Conservation (phyloP, 2,888 invertebrate genomes). For the Pyrrhosoma nymphula region DNA sequence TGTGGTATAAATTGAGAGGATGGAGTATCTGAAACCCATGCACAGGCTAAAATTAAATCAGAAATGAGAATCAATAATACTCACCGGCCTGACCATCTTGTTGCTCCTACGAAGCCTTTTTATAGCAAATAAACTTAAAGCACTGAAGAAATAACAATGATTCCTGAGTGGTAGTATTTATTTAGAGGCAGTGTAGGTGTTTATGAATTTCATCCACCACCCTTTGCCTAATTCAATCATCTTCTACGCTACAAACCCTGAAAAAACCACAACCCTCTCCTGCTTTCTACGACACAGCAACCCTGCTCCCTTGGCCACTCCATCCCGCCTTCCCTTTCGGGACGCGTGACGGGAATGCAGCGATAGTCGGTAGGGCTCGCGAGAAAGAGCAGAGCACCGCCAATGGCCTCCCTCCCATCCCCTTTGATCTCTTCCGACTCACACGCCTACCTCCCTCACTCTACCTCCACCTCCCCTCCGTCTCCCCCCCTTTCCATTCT, state of each 20-base stretch:
- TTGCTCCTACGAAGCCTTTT: neutral
- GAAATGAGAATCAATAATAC: too few species aligned
- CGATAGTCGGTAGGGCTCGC: neutral
- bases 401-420: neutral
- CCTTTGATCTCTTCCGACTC: conserved; percentile 27
- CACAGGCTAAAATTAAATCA: too few species aligned
- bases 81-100: too few species aligned
- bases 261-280: neutral
- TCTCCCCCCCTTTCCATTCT: neutral
- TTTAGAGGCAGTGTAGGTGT: neutral
- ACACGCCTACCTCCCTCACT: neutral
- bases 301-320: neutral
- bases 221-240: neutral
- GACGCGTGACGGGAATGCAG: conserved; percentile 3
- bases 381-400: neutral
- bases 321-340: neutral
- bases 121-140: neutral
- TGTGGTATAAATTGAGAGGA: too few species aligned
- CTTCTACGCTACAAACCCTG: neutral
- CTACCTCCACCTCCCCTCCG: neutral
- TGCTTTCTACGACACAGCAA: neutral
- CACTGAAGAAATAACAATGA: neutral
- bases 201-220: neutral
- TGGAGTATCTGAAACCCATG: too few species aligned
- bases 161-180: neutral